phyloP scores from a whole-genome alignment of 2,113 vertebrate genomes.

The rabbit (Oryctolagus cuniculus) region DNA sequence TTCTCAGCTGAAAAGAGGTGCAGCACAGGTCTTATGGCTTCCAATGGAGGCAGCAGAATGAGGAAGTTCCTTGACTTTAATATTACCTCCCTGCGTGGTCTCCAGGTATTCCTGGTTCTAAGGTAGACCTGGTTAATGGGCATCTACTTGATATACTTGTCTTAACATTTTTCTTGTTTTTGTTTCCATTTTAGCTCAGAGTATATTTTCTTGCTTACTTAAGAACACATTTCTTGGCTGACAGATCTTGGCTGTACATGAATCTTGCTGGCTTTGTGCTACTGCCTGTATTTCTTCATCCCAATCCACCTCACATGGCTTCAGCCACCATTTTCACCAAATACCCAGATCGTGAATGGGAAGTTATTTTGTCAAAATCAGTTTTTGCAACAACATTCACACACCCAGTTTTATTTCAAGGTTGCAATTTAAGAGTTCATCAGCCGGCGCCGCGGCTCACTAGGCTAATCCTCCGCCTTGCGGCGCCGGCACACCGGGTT shows the following conservation, averaged over 20 bases:
- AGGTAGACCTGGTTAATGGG: neutral
- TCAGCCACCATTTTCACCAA: neutral
- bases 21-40: neutral
- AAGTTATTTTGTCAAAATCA: neutral
- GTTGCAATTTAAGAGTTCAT: neutral
- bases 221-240: neutral
- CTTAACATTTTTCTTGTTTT: neutral
- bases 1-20: neutral
- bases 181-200: neutral
- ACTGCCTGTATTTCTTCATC: neutral
- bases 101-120: neutral
- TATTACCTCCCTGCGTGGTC: neutral
- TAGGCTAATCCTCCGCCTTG: too few relatives aligned
- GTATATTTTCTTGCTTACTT: neutral
- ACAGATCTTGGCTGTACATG: neutral
- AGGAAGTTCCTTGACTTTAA: neutral
- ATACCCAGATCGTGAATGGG: neutral
- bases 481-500: too few relatives aligned
- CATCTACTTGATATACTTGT: neutral
- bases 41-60: accelerated
- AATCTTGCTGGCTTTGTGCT: neutral
- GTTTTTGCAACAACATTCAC: neutral
- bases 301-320: neutral
- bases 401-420: neutral
- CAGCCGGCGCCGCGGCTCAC: too few relatives aligned